Base-by-base conservation (phyloP, 37 sponge, comb jelly and placozoan species). In the Halisarca cf. caerulea region DNA sequence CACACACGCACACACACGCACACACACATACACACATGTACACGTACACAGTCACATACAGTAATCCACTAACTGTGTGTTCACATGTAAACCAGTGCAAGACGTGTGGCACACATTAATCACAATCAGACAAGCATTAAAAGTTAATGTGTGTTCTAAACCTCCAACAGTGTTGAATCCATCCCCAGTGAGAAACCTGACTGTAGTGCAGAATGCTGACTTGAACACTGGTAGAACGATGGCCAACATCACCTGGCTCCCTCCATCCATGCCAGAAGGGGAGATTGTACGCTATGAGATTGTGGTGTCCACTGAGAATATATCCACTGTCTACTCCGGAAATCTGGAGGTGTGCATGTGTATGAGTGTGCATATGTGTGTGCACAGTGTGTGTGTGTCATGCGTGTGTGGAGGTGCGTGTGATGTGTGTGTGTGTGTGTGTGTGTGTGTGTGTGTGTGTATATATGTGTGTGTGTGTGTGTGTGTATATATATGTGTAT, bases 111-210 rank as follows among this genome's bases (percentile, higher is more conserved):
- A 27, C 25, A 54, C 11, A 17, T 59, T 27, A 6, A 6, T 59
- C 3, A 6, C 60, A 59, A 27, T n/a, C n/a, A n/a, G n/a, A n/a
- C n/a, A n/a, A n/a, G n/a, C n/a, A n/a, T n/a, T n/a, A n/a, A n/a
- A n/a, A n/a, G n/a, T n/a, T n/a, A n/a, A n/a, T n/a, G n/a, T n/a
- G n/a, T 47, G 6, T 47, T 47, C 51, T 14, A 14, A 0, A 34
- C 69, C 34, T n/a, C 34, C 17, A 20, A 23, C n/a, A 61, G 69
- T 34, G n/a, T 3, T 32, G 2, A 8, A 8, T 32, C 69, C 69
- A 8, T 68, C 69, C 17, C 69, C 69, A 34, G 69, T 30, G 1
- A 28, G 69, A 28, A 68, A 68, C 69, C 69, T 68, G 34, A 68
- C 35, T 1, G 69, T 68, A 1, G 34, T 68, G 1, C 32, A 34